Evolutionary conservation across 2,888 invertebrate species (phyloP).

Genomic region (Erpobdella octoculata): DNA sequence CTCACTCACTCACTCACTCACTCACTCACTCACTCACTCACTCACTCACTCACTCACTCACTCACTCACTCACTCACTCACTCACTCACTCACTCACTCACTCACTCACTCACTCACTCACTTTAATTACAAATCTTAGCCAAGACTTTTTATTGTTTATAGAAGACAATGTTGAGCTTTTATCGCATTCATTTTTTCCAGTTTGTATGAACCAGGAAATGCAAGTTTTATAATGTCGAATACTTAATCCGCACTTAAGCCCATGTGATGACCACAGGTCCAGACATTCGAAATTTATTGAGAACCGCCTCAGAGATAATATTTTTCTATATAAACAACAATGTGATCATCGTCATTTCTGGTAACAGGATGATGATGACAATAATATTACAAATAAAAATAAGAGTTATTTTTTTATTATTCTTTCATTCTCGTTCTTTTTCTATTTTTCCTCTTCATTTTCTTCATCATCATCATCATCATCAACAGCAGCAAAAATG

Average conservation of each 20-base stretch:
- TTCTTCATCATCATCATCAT: no score
- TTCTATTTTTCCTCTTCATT: no score
- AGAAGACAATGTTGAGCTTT: no score
- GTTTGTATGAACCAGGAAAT: neutral
- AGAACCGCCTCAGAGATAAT: no score
- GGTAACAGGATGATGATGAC: neutral
- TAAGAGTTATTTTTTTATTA: no score
- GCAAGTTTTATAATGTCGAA: neutral
- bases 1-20: neutral
- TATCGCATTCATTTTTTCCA: neutral
- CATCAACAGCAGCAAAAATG: no score
- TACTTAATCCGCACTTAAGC: neutral
- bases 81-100: neutral
- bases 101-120: neutral
- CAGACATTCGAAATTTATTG: no score
- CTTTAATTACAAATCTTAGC: neutral
- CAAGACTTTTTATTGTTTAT: no score
- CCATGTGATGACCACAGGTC: neutral
- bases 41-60: neutral
- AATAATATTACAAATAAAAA: neutral
- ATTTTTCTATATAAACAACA: no score
- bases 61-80: neutral
- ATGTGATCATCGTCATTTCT: no score
- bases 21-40: neutral
- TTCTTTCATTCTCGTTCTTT: no score